These are phyloP conservation scores for Athrips mouffetella DNA, from an alignment of 2,888 invertebrate species.

Conservation along the genomic window DNA sequence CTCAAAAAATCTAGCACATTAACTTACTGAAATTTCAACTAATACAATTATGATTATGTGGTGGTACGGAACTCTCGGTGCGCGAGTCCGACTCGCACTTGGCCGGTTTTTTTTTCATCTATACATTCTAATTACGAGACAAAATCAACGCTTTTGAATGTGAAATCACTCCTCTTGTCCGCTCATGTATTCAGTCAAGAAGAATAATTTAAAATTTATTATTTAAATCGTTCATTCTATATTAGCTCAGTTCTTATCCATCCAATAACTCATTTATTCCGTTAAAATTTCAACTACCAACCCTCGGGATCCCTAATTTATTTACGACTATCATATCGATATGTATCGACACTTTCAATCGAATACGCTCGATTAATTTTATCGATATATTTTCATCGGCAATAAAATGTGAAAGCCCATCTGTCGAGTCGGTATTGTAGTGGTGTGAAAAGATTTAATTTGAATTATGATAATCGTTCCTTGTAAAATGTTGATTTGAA, in stretches of 20 bases:
- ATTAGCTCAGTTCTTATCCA: neutral
- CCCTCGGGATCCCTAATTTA: slow-evolving; percentile 26
- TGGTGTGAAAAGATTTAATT: slow-evolving; percentile 27
- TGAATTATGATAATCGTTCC: slow-evolving; percentile 34
- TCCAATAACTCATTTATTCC: slow-evolving; percentile 12
- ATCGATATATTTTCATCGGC: slow-evolving; percentile 34
- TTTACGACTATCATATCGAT: slow-evolving; percentile 24
- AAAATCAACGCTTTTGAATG: no score
- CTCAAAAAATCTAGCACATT: no score
- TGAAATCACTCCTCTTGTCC: no score
- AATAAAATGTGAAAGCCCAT: slow-evolving; percentile 41
- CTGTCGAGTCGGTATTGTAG: slow-evolving; percentile 36
- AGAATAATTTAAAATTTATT: slow-evolving; percentile 1
- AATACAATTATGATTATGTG: no score
- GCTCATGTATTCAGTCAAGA: no score
- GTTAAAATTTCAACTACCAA: slow-evolving; percentile 18
- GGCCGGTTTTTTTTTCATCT: no score
- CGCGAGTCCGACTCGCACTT: no score
- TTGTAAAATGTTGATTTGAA: no score
- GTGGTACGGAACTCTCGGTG: no score
- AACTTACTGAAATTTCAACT: no score
- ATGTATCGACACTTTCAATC: slow-evolving; percentile 33
- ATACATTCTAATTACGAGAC: no score
- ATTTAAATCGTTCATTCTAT: neutral
- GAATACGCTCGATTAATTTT: slow-evolving; percentile 39